Evolutionary conservation across 1,140 invertebrate species (phyloP), one percentile per base, ranked within the genome.

Genomic region (Drosophila rhopaloa): DNA sequence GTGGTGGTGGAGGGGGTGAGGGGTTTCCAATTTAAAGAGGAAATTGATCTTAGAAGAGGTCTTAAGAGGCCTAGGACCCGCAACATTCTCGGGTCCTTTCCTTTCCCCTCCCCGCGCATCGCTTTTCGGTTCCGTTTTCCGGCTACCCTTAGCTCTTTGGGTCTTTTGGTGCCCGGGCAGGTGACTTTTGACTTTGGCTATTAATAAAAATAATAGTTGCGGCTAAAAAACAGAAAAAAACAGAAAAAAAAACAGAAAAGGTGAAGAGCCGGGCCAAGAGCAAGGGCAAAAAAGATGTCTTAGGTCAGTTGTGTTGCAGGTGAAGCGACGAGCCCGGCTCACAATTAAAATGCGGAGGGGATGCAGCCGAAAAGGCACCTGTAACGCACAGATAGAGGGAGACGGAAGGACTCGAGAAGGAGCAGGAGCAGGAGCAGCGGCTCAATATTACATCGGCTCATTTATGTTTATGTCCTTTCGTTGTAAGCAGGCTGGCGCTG

Each of bases 401-500:
- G 78, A 76, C 56, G 75, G 77, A 44, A 65, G 55, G 46, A 53
- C 27, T 9, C 10, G 13, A 54, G 53, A 35, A 37, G 27, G 53
- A 40, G 41, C 32, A 29, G 14, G 40, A 35, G 41, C 37, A 60
- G 53, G 35, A 70, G 46, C 44, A 61, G 66, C 53, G 59, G 60
- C 51, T 75, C 79, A 81, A 86, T 72, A 79, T 89, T 81, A 89
- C 84, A 89, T 79, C 84, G 77, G 80, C 85, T 89, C 84, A 89
- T 89, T 89, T 89, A 89, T 89, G 84, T 89, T 89, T 89, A 89
- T 89, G 84, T 89, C 84, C 84, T 89, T 88, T 88, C 79, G 84
- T 88, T 88, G 83, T 88, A 88, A 89, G 83, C 81, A 60, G 67
- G 57, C 67, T 62, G 60, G 81, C 82, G 83, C 79, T 88, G 84